Evolutionary conservation across 2,888 invertebrate species (phyloP).

Genomic region (Glyphotaelius pellucidus): DNA sequence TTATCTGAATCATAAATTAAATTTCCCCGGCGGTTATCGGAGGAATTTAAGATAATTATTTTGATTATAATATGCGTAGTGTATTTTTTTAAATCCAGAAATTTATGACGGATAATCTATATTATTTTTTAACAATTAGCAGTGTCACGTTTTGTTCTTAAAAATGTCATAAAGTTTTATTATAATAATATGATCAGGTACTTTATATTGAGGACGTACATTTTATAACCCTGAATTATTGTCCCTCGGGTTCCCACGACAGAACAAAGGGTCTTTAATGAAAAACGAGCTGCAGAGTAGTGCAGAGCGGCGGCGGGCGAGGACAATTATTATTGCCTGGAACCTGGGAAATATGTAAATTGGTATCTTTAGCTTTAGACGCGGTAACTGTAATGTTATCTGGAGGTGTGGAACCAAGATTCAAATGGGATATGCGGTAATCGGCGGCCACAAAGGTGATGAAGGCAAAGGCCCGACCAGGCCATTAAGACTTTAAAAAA

Average conservation of each 20-base stretch:
- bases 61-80: neutral
- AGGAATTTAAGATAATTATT: neutral
- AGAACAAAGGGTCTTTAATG: constrained; percentile 15
- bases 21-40: neutral
- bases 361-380: neutral
- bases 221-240: neutral
- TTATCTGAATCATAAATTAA: neutral
- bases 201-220: neutral
- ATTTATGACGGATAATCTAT: neutral
- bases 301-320: neutral
- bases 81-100: neutral
- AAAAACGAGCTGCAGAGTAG: neutral
- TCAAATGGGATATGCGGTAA: neutral
- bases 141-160: neutral
- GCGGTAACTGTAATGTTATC: constrained; percentile 24
- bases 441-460: neutral
- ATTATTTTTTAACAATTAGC: neutral
- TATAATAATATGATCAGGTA: neutral
- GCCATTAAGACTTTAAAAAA: neutral
- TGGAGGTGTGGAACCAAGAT: neutral
- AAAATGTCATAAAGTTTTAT: neutral
- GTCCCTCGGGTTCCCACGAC: constrained; percentile 33
- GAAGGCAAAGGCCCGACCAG: neutral
- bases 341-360: constrained; percentile 40
- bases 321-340: neutral